phyloP scores from a whole-genome alignment of 2,888 invertebrate species.

The Glaucopsyche alexis region DNA sequence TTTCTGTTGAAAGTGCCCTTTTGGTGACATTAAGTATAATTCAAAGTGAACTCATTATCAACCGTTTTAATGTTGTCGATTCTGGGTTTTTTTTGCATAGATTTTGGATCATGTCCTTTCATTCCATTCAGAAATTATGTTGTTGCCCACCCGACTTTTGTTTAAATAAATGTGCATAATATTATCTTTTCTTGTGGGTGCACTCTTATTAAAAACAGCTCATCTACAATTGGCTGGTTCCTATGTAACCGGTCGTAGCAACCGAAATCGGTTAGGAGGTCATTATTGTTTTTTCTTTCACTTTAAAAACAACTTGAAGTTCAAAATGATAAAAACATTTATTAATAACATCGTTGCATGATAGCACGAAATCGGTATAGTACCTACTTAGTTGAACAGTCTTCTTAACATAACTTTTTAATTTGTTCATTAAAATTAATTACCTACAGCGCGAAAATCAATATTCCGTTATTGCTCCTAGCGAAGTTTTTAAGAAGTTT shows the following conservation, averaged over 20 bases:
- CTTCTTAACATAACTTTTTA: conserved; percentile 16
- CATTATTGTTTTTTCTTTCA: conserved; percentile 20
- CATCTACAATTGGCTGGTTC: not conserved
- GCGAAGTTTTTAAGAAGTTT: not conserved
- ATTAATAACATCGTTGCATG: conserved; percentile 20
- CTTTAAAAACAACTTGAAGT: conserved; percentile 24
- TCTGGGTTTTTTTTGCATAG: no score
- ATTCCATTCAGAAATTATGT: not conserved
- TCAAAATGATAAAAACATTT: not conserved
- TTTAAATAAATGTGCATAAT: no score
- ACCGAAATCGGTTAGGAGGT: conserved; percentile 5
- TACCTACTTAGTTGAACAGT: not conserved
- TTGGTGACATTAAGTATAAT: no score
- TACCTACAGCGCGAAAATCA: not conserved
- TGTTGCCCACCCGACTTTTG: no score
- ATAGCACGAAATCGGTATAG: not conserved
- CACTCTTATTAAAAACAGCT: not conserved
- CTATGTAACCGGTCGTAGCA: not conserved
- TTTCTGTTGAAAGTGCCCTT: no score
- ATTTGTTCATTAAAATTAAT: conserved; percentile 17
- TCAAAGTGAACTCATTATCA: no score
- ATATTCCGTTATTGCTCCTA: not conserved
- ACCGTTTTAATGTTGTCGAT: no score
- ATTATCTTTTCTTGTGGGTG: not conserved
- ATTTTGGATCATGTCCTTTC: no score